Evolutionary conservation across 2,888 invertebrate species (phyloP), one percentile per base, ranked within the genome.

Genomic region (Fissipunctia ypsillon): DNA sequence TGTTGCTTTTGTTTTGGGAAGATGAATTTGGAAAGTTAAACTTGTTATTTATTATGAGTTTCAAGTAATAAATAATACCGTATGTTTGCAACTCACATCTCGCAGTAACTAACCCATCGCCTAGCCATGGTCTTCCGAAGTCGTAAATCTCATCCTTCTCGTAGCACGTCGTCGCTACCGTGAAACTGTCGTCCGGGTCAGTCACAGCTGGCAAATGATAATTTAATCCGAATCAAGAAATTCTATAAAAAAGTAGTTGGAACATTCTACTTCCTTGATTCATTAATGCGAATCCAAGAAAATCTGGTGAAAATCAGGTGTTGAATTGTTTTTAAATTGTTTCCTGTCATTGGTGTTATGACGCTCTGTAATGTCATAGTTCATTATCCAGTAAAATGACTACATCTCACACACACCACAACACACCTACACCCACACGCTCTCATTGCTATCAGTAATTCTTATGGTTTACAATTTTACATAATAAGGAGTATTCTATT

Each of bases 51-150:
- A 28, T 28, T 56, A 19, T 5, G 19, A 19, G 19, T 19, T 54
- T 10, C 56, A 28, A 19, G 19, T 56, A 19, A 56, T 56, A 56
- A 28, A 19, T 31, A 31, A 5, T 56, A 56, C 28, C 19, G 22
- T 59, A 38, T n/a, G 4, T n/a, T 4, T 54, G 4, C 12, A 45
- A 81, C 87, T 91, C 80, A 95, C 95, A 73, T 70, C 88, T 91
- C n/a, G 92, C 94, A 35, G 94, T 95, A 16, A 95, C 90, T 41
- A 95, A 80, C 7, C 95, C 94, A 73, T 95, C 93, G 0, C 95
- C 95, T 10, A 95, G 88, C 93, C 93, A 94, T 0, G 94, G 93
- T 79, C 94, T 94, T 0, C 92, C 93, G 52, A 95, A 94, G 25
- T 93, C 91, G 80, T 95, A 95, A 68, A 94, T 91, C 0, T 84